Conservation (phyloP, 2,888 invertebrate genomes). For the Mythimna loreyi region DNA sequence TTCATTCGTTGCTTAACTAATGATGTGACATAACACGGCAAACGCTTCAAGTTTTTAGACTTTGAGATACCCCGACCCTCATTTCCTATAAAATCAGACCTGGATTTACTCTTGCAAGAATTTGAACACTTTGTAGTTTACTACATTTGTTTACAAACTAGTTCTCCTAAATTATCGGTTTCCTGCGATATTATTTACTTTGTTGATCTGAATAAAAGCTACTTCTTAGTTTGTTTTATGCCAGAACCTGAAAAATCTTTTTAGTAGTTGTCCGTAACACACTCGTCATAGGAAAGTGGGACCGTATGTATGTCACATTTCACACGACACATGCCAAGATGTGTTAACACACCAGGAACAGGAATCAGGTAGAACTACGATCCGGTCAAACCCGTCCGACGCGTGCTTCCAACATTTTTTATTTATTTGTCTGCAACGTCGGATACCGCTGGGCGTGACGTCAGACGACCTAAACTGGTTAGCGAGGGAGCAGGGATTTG, state of each 20-base stretch:
- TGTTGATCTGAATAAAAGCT: neutral
- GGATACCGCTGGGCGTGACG: conserved; percentile 90
- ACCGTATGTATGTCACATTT: conserved; percentile 61
- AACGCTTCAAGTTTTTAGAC: conserved; percentile 13
- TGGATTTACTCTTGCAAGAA: neutral
- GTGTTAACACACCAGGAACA: conserved; percentile 89
- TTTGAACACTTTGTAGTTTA: neutral
- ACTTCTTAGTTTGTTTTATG: neutral
- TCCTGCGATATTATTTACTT: neutral
- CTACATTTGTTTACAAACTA: neutral
- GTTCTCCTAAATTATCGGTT: neutral
- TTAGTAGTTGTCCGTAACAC: neutral
- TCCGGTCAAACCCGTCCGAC: conserved; percentile 90
- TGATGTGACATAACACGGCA: conserved; percentile 33
- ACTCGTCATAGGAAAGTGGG: conserved; percentile 13
- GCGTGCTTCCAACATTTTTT: conserved; percentile 91
- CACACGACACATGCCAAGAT: conserved; percentile 77
- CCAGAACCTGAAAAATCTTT: neutral
- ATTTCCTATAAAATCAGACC: neutral
- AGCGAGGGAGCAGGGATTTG: conserved; percentile 91
- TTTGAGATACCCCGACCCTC: conserved; percentile 10
- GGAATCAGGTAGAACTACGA: conserved; percentile 91
- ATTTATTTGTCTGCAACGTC: conserved; percentile 90
- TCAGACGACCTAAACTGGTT: conserved; percentile 91
- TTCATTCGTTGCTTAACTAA: conserved; percentile 62